These are phyloP conservation scores for Leuciscus idus DNA, from an alignment of 2,113 vertebrate genomes.

Conservation along the genomic window DNA sequence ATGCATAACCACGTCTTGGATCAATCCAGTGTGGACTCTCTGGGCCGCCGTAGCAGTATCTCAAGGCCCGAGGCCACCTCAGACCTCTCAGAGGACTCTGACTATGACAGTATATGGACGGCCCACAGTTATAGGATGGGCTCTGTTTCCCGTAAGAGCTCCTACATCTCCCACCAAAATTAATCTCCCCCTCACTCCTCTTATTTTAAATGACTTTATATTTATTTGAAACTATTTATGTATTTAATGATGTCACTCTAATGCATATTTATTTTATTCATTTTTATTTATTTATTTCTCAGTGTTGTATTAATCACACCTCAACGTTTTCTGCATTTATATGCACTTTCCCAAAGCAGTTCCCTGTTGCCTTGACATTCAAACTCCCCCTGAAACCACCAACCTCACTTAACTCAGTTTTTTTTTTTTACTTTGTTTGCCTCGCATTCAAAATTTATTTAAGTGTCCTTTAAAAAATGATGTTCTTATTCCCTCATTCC, in stretches of 20 bases:
- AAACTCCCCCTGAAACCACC: constrained; percentile 42
- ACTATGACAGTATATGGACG: constrained; percentile 99
- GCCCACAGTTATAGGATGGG: constrained; percentile 99
- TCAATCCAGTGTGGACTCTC: constrained; percentile 92
- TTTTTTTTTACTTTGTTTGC: constrained; percentile 3
- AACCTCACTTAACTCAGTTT: neutral
- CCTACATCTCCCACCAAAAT: constrained; percentile 99
- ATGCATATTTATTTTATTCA: constrained; percentile 48
- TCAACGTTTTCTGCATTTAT: constrained; percentile 35
- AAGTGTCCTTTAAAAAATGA: constrained; percentile 35
- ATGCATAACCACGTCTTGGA: constrained; percentile 99
- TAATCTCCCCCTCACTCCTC: constrained; percentile 83
- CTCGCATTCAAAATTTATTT: constrained; percentile 35
- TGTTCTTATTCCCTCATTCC: constrained; percentile 13
- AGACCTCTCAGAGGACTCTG: constrained; percentile 98
- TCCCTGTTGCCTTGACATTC: constrained; percentile 78
- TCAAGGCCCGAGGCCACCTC: constrained; percentile 92
- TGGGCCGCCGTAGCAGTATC: constrained; percentile 96
- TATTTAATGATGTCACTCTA: constrained; percentile 64
- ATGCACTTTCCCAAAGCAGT: constrained; percentile 63
- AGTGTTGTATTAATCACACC: constrained; percentile 44
- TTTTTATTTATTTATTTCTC: constrained; percentile 47
- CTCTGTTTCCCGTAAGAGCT: constrained; percentile 97
- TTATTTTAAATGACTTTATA: constrained; percentile 89
- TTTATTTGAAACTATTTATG: constrained; percentile 70